A percentile compares a stretch with the other conserved stretches of the same genome.
Evolutionary conservation across 2,797 vertebrate genomes (phyloP).

Genomic region (Alcedo quadribrachys): DNA sequence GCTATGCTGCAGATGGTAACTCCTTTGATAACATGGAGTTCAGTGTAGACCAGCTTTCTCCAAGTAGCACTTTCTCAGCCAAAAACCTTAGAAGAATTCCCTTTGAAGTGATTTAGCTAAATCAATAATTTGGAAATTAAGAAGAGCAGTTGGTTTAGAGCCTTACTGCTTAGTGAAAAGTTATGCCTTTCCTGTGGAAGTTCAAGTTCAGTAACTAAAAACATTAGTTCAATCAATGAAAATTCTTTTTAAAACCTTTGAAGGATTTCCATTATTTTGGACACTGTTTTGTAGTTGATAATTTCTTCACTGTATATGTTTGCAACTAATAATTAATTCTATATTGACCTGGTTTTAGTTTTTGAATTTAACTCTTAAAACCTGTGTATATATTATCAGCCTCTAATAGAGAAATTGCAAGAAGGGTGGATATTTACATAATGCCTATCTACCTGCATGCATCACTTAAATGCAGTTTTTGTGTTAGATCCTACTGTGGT

Average conservation of each 20-base stretch:
- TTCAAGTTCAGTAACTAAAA: not conserved
- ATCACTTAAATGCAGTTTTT: not conserved
- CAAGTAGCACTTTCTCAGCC: not conserved
- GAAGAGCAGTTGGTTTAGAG: not conserved
- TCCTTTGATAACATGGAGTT: not conserved
- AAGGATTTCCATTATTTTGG: not conserved
- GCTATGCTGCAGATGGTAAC: not conserved
- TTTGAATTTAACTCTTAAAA: not conserved
- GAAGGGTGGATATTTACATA: not conserved
- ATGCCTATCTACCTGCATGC: not conserved
- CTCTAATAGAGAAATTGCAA: not conserved
- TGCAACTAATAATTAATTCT: not conserved
- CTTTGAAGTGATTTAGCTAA: not conserved
- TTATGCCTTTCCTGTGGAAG: not conserved
- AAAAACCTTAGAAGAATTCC: not conserved
- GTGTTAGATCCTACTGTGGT: not conserved
- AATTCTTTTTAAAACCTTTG: not conserved
- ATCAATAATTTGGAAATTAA: not conserved
- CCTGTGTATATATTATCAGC: not conserved
- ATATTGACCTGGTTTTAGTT: not conserved
- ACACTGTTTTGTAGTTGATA: not conserved
- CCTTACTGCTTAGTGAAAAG: not conserved
- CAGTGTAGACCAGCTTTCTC: not conserved
- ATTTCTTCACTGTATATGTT: not conserved
- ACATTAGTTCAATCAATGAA: not conserved